A percentile compares a stretch with the other conserved stretches of the same genome.
Evolutionary conservation across 2,888 invertebrate genomes (phyloP).

Genomic region (Hoplodrina ambigua): DNA sequence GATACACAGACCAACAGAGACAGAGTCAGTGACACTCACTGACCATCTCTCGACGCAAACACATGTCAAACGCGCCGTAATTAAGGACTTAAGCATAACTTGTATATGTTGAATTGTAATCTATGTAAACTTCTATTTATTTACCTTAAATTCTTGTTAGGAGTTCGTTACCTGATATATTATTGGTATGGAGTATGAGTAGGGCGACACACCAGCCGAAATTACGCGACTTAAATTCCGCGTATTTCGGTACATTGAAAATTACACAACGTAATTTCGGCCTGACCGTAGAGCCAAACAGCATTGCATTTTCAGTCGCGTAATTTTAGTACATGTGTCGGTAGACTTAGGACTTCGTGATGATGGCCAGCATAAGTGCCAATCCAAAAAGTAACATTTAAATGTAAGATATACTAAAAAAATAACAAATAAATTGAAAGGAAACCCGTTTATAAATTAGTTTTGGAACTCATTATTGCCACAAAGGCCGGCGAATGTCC

Average conservation of each 20-base stretch:
- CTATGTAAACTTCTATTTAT: constrained; percentile 64
- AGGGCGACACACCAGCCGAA: neutral
- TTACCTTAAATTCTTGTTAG: constrained; percentile 53
- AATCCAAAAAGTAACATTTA: constrained; percentile 44
- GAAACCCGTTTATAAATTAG: constrained; percentile 44
- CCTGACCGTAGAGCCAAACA: neutral
- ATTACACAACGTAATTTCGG: neutral
- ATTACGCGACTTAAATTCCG: neutral
- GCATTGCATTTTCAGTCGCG: too few relatives aligned
- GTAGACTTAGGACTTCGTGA: constrained; percentile 17
- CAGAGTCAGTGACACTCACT: constrained; percentile 1
- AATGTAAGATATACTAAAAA: constrained; percentile 18
- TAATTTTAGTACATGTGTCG: too few relatives aligned
- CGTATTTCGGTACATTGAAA: neutral
- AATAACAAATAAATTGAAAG: constrained; percentile 10
- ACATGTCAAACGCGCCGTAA: constrained; percentile 2
- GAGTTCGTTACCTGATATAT: constrained; percentile 66
- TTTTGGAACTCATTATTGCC: constrained; percentile 49
- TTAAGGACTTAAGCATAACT: constrained; percentile 32
- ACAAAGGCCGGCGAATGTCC: constrained; percentile 53
- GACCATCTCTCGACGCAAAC: neutral
- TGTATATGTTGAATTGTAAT: constrained; percentile 52
- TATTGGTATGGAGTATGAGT: constrained; percentile 35
- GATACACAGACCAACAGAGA: neutral
- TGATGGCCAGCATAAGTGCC: constrained; percentile 46